Evolutionary conservation across 2,797 vertebrate genomes (phyloP).

Genomic region (Onychomys arenicola): DNA sequence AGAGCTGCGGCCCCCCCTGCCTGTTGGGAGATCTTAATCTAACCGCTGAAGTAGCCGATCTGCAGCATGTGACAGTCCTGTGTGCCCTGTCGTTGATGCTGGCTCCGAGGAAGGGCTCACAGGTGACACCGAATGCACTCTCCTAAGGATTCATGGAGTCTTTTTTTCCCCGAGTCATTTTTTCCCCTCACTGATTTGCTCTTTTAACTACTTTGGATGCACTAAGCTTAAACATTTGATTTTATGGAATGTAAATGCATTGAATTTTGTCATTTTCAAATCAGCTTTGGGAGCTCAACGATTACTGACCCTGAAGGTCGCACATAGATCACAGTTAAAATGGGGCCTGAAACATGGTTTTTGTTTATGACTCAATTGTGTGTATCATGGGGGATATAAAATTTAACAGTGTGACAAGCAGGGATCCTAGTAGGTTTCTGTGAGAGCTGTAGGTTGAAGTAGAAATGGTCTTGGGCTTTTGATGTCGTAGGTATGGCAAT

Average conservation of each 20-base stretch:
- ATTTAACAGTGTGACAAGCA: neutral
- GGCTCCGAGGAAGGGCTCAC: neutral
- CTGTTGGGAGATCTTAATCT: constrained; percentile 35
- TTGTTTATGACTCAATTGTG: constrained; percentile 30
- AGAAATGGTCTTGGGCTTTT: neutral
- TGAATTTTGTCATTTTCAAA: neutral
- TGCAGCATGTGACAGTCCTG: neutral
- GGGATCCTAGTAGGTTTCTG: neutral
- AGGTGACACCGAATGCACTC: neutral
- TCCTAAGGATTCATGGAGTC: neutral
- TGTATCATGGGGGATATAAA: neutral
- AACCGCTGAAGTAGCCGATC: neutral
- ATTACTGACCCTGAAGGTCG: neutral
- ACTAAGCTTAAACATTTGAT: constrained; percentile 14
- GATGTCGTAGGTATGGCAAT: neutral
- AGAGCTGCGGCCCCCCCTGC: neutral
- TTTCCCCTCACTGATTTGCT: neutral
- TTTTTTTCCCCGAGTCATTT: neutral
- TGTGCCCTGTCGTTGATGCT: accelerated
- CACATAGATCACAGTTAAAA: neutral
- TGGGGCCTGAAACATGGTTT: constrained; percentile 7
- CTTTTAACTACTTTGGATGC: neutral
- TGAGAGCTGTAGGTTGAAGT: neutral
- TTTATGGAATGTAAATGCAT: neutral
- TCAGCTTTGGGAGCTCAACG: neutral